phyloP scores from a whole-genome alignment of 2,113 vertebrate genomes.

The Sinocyclocheilus grahami region DNA sequence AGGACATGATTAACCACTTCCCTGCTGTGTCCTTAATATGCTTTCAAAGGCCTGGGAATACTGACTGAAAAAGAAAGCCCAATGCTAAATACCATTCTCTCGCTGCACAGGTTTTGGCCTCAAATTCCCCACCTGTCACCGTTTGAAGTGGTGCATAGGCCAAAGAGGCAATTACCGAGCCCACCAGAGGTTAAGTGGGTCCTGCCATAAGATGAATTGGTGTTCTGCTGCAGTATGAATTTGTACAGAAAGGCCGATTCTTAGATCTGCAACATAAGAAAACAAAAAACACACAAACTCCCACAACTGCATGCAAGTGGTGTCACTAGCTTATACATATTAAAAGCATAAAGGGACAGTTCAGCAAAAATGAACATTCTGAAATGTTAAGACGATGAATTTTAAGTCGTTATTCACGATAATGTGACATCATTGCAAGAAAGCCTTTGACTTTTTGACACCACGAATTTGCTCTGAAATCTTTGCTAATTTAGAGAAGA shows the following conservation, averaged over 20 bases:
- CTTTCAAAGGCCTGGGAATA: constrained; percentile 31
- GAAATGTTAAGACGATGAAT: too few species aligned
- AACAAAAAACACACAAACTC: background rate
- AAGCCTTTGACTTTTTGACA: too few species aligned
- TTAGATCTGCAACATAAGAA: background rate
- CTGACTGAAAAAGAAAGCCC: constrained; percentile 22
- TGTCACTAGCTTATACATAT: background rate
- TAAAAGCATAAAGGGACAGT: background rate
- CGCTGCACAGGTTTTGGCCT: constrained; percentile 1
- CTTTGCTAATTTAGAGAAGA: background rate
- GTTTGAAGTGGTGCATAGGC: constrained; percentile 22
- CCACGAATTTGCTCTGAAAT: background rate
- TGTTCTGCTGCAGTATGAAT: background rate
- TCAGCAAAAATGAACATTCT: background rate
- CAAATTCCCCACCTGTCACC: constrained; percentile 30
- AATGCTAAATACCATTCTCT: constrained; percentile 18
- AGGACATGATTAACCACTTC: constrained; percentile 45
- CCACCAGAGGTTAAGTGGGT: constrained; percentile 43
- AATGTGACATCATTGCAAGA: too few species aligned
- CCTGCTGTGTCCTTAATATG: constrained; percentile 41
- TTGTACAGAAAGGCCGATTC: background rate
- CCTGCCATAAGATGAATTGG: constrained; percentile 21
- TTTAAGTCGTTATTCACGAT: too few species aligned
- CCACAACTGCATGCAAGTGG: background rate
- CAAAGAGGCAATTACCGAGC: constrained; percentile 36